These are phyloP conservation scores for Cricetomys ansorgei DNA, from an alignment of 2,113 vertebrate species.

Conservation along the genomic window DNA sequence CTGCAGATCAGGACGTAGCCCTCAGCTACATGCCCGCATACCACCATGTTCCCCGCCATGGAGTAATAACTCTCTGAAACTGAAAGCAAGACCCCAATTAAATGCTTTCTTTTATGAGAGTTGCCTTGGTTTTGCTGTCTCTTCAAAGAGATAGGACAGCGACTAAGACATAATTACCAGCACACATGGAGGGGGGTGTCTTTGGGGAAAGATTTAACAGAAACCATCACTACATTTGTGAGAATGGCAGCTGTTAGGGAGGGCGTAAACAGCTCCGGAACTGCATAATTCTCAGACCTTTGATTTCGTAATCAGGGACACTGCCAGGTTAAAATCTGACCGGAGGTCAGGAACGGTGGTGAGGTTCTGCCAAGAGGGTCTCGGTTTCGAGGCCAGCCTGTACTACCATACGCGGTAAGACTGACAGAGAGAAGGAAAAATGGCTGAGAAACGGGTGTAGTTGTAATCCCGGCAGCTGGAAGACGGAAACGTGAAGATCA, in stretches of 20 bases:
- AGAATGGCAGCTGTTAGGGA: not conserved
- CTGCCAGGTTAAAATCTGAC: not conserved
- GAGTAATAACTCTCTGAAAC: not conserved
- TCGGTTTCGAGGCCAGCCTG: not conserved
- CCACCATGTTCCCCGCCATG: not conserved
- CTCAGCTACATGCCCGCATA: not conserved
- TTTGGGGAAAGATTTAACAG: slow-evolving; percentile 28
- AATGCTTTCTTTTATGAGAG: not conserved
- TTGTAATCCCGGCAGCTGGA: not conserved
- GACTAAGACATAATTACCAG: not conserved
- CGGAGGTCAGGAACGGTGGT: not conserved
- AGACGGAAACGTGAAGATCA: not conserved
- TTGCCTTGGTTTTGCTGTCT: not conserved
- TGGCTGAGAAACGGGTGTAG: not conserved
- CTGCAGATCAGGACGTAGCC: not conserved
- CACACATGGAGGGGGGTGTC: not conserved
- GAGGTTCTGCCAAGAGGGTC: not conserved
- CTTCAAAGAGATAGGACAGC: not conserved
- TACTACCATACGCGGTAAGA: not conserved
- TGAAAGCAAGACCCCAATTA: not conserved
- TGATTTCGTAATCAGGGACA: slow-evolving; percentile 24
- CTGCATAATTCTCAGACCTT: not conserved
- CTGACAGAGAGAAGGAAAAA: not conserved
- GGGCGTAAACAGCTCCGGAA: not conserved
- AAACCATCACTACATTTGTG: not conserved